phyloP scores from a whole-genome alignment of 2,797 vertebrate species.

The Fistularia commersonii region DNA sequence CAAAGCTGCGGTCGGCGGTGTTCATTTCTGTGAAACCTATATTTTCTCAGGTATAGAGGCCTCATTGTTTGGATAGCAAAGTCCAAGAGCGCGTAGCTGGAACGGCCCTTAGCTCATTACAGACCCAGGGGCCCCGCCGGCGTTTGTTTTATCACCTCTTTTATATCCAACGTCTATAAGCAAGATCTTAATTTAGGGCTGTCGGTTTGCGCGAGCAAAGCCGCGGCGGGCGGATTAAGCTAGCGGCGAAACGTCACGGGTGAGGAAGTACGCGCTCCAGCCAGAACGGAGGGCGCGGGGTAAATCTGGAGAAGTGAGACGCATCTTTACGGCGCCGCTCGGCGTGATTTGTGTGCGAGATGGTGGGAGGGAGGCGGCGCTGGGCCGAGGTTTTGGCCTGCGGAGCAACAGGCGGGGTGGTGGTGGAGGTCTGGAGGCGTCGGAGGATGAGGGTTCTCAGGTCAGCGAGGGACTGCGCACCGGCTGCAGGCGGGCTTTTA shows the following conservation, averaged over 20 bases:
- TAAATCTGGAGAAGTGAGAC: constrained; percentile 51
- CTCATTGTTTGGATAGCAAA: constrained; percentile 50
- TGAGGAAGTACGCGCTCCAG: constrained; percentile 25
- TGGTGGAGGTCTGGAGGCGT: too few species aligned
- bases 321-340: constrained; percentile 27
- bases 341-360: constrained; percentile 33
- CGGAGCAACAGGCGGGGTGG: constrained; percentile 9
- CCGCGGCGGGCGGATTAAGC: constrained; percentile 8
- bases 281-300: constrained; percentile 30
- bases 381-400: constrained; percentile 17
- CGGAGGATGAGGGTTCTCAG: too few species aligned
- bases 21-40: constrained; percentile 14
- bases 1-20: neutral
- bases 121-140: constrained; percentile 31
- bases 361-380: constrained; percentile 10
- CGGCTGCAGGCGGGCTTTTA: too few species aligned
- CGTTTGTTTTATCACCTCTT: constrained; percentile 54
- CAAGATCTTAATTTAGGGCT: constrained; percentile 50
- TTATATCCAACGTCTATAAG: constrained; percentile 50
- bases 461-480: too few species aligned
- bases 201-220: constrained; percentile 29
- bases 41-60: constrained; percentile 41
- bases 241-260: too few species aligned
- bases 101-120: constrained; percentile 43
- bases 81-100: constrained; percentile 18